A percentile compares a stretch with the other conserved stretches of the same genome.
These are phyloP conservation scores for Formica selysi DNA, from an alignment of 1,140 invertebrate species.

Conservation along the genomic window DNA sequence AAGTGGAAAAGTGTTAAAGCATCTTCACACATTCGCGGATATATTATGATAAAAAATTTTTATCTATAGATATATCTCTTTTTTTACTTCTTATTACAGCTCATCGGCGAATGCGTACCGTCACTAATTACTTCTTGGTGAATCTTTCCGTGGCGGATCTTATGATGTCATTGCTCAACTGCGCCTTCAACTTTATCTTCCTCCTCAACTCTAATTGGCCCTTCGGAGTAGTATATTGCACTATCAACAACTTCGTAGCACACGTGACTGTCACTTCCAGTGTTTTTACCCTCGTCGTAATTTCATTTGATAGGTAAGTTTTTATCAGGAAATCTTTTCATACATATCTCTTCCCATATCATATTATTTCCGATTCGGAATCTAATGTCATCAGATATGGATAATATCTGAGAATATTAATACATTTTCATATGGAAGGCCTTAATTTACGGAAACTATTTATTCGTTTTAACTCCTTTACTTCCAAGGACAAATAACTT, in stretches of 20 bases:
- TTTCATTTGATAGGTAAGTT: conserved; percentile 93
- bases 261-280: conserved; percentile 95
- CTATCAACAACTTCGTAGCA: conserved; percentile 95
- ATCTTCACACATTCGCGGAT: not conserved
- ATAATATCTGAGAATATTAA: not conserved
- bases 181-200: conserved; percentile 96
- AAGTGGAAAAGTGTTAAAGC: not conserved
- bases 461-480: not conserved
- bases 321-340: not conserved
- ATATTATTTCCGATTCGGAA: not conserved
- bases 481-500: not conserved
- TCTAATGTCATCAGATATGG: too few species aligned
- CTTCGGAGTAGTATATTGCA: conserved; percentile 94
- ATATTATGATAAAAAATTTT: conserved; percentile 9
- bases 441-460: not conserved
- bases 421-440: not conserved
- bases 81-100: conserved; percentile 79
- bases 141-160: conserved; percentile 96
- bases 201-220: conserved; percentile 94
- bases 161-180: conserved; percentile 95
- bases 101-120: conserved; percentile 95
- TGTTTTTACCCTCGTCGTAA: conserved; percentile 96
- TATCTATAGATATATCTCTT: not conserved
- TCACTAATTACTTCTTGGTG: conserved; percentile 97
- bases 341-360: not conserved